These are phyloP conservation scores for Oncopodura yosiiana DNA, from an alignment of 1,140 invertebrate species.

Conservation along the genomic window DNA sequence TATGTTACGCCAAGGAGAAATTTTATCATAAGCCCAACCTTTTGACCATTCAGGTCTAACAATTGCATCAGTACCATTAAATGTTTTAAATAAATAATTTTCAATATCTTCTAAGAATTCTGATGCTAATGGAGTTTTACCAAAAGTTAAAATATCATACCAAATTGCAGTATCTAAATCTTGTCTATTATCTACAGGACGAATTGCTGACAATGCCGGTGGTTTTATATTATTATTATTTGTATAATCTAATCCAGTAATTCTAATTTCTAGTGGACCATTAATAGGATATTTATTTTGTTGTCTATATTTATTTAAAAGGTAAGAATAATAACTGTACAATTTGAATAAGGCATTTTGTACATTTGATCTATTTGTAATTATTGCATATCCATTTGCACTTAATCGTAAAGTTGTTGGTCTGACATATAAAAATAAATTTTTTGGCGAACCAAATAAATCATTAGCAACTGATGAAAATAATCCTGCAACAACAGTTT, in stretches of 20 bases:
- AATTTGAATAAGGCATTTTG: background rate
- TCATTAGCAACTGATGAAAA: too few relatives aligned
- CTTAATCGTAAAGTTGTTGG: too few relatives aligned
- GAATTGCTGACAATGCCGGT: background rate
- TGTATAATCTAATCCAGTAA: conserved; percentile 7
- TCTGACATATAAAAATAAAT: too few relatives aligned
- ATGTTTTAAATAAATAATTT: background rate
- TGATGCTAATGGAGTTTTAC: background rate
- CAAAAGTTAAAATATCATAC: background rate
- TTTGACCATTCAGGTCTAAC: conserved; percentile 10
- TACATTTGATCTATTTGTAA: conserved; percentile 1
- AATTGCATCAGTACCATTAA: conserved; percentile 6
- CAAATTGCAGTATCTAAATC: conserved; percentile 1
- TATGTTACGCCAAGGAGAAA: conserved; percentile 1
- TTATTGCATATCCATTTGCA: conserved; percentile 10
- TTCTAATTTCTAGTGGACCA: conserved; percentile 4
- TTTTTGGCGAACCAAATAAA: too few relatives aligned
- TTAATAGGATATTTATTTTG: conserved; percentile 5
- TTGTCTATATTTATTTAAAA: background rate
- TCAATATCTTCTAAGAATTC: conserved; percentile 7
- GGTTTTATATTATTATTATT: background rate
- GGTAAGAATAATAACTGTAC: background rate
- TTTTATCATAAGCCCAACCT: conserved; percentile 3
- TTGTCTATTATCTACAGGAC: background rate
- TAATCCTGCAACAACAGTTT: too few relatives aligned